Conservation (phyloP, 2,888 invertebrate species). For the Drosophila birchii region DNA sequence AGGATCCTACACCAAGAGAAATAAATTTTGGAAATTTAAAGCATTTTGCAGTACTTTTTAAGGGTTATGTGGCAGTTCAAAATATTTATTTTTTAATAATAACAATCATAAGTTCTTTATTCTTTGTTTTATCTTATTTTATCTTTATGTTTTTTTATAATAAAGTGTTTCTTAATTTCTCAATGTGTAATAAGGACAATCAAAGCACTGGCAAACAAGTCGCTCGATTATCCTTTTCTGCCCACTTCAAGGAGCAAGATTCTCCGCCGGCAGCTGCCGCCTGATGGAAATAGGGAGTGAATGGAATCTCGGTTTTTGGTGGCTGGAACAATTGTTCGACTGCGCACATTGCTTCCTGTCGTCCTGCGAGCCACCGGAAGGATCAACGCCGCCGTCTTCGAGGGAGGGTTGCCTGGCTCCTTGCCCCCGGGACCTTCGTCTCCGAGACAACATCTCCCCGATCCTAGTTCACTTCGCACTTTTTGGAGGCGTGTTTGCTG, state of each 20-base stretch:
- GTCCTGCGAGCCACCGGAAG: slow-evolving; percentile 80
- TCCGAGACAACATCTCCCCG: slow-evolving; percentile 1
- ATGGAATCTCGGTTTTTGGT: slow-evolving; percentile 66
- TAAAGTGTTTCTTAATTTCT: background rate
- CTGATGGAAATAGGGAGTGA: slow-evolving; percentile 15
- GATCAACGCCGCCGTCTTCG: slow-evolving; percentile 70
- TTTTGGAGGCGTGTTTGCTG: slow-evolving; percentile 66
- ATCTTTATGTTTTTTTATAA: background rate
- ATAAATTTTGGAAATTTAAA: background rate
- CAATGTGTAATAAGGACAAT: slow-evolving; percentile 9
- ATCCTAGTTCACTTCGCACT: slow-evolving; percentile 40
- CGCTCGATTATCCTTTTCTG: slow-evolving; percentile 68
- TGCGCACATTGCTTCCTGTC: slow-evolving; percentile 84
- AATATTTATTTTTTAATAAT: background rate
- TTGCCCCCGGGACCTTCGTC: slow-evolving; percentile 18
- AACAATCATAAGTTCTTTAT: too few relatives aligned
- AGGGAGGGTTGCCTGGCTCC: slow-evolving; percentile 60
- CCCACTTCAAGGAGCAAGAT: slow-evolving; percentile 66
- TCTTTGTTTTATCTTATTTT: too few relatives aligned
- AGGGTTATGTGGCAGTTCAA: background rate
- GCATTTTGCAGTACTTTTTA: background rate
- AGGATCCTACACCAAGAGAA: slow-evolving; percentile 22
- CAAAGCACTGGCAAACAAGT: slow-evolving; percentile 68
- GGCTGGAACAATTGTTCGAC: slow-evolving; percentile 69
- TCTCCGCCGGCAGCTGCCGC: slow-evolving; percentile 61